Evolutionary conservation across 2,113 vertebrate genomes (phyloP).

Genomic region (Rallus limicola): DNA sequence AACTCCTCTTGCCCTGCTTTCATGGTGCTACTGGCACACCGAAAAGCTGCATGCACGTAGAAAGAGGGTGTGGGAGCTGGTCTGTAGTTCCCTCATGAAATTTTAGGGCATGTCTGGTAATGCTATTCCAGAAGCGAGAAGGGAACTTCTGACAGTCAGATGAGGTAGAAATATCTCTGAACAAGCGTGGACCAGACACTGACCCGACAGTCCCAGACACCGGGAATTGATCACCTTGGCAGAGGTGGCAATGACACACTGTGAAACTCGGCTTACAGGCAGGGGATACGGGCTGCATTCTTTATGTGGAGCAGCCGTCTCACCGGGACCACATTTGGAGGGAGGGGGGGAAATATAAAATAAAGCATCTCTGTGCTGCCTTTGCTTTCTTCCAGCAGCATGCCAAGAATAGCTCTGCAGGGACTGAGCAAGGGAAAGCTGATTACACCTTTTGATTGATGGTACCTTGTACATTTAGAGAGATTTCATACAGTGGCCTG

Average conservation of each 20-base stretch:
- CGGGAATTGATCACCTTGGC: background rate
- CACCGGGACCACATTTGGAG: background rate
- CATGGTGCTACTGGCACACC: background rate
- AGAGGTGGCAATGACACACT: background rate
- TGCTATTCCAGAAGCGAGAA: background rate
- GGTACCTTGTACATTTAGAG: conserved; percentile 26
- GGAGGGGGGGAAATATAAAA: background rate
- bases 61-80: background rate
- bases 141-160: background rate
- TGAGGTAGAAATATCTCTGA: background rate
- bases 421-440: conserved; percentile 32
- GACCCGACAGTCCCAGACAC: background rate
- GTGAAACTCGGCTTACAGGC: background rate
- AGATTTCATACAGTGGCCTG: conserved; percentile 29
- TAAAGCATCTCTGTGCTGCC: background rate
- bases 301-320: background rate
- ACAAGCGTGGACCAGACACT: background rate
- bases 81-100: conserved; percentile 13
- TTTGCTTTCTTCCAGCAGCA: conserved; percentile 24
- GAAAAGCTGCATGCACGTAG: fast-evolving
- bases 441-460: conserved; percentile 62
- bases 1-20: background rate
- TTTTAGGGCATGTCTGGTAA: conserved; percentile 10
- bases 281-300: background rate
- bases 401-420: conserved; percentile 56